These are phyloP conservation scores for Vanessa tameamea DNA, from an alignment of 1,140 invertebrate species.

Conservation along the genomic window DNA sequence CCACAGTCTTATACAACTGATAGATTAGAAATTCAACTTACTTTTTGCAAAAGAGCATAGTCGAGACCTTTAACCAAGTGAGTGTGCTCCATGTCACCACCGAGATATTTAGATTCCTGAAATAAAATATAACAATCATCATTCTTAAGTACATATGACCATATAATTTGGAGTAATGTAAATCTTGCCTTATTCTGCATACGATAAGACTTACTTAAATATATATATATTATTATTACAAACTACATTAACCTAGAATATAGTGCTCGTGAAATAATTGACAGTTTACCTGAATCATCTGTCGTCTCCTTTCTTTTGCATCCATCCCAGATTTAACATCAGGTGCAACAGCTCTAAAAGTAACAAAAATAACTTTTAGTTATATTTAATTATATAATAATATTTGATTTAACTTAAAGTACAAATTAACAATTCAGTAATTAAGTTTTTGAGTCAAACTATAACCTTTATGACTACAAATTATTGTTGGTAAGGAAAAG, in stretches of 20 bases:
- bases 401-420: too few relatives aligned
- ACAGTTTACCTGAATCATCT: constrained; percentile 90
- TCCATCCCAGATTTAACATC: constrained; percentile 96
- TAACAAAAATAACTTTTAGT: constrained; percentile 4
- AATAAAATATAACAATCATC: constrained; percentile 37
- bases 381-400: too few relatives aligned
- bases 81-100: constrained; percentile 99
- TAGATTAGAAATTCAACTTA: constrained; percentile 68
- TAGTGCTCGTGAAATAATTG: too few relatives aligned
- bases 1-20: background rate
- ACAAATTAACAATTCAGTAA: too few relatives aligned
- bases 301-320: constrained; percentile 96
- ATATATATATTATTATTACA: too few relatives aligned
- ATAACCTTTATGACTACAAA: too few relatives aligned
- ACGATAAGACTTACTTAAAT: too few relatives aligned
- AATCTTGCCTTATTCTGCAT: too few relatives aligned
- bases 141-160: background rate
- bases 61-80: constrained; percentile 99
- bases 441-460: too few relatives aligned
- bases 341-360: constrained; percentile 91
- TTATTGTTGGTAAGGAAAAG: too few relatives aligned
- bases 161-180: background rate
- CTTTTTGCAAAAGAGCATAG: constrained; percentile 99
- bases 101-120: constrained; percentile 98
- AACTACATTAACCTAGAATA: too few relatives aligned